These are phyloP conservation scores for Altica lythri DNA, from an alignment of 2,888 invertebrate genomes.

Conservation along the genomic window DNA sequence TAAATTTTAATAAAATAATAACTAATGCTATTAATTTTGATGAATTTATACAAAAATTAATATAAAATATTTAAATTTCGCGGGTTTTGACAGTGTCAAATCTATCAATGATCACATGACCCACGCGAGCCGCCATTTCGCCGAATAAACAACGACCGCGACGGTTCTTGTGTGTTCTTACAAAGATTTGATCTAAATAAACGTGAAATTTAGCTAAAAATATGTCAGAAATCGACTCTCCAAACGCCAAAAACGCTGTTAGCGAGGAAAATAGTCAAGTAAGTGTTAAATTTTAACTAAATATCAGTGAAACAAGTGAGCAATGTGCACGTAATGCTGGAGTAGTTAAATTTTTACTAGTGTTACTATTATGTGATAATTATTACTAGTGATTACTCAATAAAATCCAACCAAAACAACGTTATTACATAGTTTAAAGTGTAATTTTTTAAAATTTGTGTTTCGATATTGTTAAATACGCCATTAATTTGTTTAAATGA, in stretches of 20 bases:
- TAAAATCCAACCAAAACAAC: no score
- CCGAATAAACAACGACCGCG: constrained; percentile 66
- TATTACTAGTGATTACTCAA: constrained; percentile 8
- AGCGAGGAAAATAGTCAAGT: constrained; percentile 56
- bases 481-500: constrained; percentile 5
- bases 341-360: constrained; percentile 50
- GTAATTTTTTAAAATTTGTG: background rate
- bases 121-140: constrained; percentile 68
- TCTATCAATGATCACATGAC: constrained; percentile 60
- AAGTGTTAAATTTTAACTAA: constrained; percentile 40
- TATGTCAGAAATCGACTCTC: constrained; percentile 58
- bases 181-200: constrained; percentile 39
- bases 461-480: background rate
- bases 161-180: constrained; percentile 47
- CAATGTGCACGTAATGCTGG: constrained; percentile 56
- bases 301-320: constrained; percentile 42
- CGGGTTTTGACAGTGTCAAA: constrained; percentile 51
- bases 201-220: constrained; percentile 47
- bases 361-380: constrained; percentile 27
- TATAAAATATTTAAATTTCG: constrained; percentile 42
- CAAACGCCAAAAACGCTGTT: constrained; percentile 53
- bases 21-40: no score
- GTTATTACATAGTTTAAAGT: background rate
- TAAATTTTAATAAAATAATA: constrained; percentile 13
- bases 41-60: no score